Evolutionary conservation across 2,113 vertebrate genomes (phyloP), one percentile per base, ranked within the genome.

Genomic region (Leptobrachium ailaonicum): DNA sequence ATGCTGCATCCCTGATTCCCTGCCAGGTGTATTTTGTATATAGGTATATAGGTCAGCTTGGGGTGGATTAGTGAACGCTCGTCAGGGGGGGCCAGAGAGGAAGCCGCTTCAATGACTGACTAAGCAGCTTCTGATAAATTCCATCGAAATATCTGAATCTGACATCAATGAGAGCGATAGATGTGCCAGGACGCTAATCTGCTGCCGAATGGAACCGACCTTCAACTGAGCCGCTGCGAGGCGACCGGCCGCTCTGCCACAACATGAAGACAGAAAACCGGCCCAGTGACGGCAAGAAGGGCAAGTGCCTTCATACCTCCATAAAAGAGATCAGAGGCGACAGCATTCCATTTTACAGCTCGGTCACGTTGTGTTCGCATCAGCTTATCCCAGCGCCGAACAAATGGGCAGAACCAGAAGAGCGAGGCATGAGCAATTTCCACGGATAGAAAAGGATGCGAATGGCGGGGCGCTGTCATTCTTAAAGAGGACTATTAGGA

Each of bases 301-400:
- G 85, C 91, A 89, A 91, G 91, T 86, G 88, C 92, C 87, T 91
- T 91, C 89, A 85, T 95, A 96, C 97, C 96, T 97, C 95, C 95
- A 96, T 96, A 95, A 95, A 95, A 94, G 92, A 94, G 94, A 96
- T 97, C 96, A 97, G 95, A 95, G 92, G 90, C 89, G 91, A 94
- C 93, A 95, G 94, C 91, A 83, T 91, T 94, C 94, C 94, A 91
- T 95, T 97, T 97, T 96, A 98, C 96, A 97, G 94, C 97, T 99
- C 96, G 97, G 98, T 99, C 97, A 97, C 95, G 95, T 94, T 94
- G 95, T 94, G 92, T 96, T 96, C 95, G 93, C 92, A 93, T 85
- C 90, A 87, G 95, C 96, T 98, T 98, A 98, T 98, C 95, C 96
- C 86, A 92, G 94, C 94, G 91, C 92, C 87, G 93, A 94, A 88